These are phyloP conservation scores for Nyctalus aviator DNA, from an alignment of 2,797 vertebrate genomes.

Conservation along the genomic window DNA sequence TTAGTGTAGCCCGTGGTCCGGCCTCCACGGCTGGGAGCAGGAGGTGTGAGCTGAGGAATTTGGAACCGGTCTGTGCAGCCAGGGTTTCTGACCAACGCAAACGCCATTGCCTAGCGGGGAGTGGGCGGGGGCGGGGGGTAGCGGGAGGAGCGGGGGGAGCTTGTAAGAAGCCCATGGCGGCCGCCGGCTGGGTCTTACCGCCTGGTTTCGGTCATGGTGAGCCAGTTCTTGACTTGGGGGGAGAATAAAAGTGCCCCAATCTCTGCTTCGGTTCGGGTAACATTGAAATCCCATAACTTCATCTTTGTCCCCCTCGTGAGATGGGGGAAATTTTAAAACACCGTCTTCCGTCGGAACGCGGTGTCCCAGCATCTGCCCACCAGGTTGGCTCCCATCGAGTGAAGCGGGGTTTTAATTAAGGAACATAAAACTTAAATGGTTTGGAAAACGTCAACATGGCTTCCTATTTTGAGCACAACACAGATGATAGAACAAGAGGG, in stretches of 20 bases:
- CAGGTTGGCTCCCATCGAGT: constrained; percentile 84
- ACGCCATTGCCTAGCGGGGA: neutral
- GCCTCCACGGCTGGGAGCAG: neutral
- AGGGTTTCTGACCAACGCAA: constrained; percentile 59
- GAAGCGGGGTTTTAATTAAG: constrained; percentile 87
- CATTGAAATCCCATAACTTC: constrained; percentile 36
- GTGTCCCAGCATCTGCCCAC: constrained; percentile 56
- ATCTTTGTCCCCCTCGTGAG: neutral
- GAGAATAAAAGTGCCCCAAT: constrained; percentile 45
- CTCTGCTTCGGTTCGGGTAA: constrained; percentile 44
- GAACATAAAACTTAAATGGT: constrained; percentile 88
- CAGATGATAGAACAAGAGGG: constrained; percentile 89
- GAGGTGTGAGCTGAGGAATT: constrained; percentile 42
- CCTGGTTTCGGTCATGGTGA: neutral
- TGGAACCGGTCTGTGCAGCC: constrained; percentile 6
- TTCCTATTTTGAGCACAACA: constrained; percentile 89
- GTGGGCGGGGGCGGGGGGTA: too few relatives aligned
- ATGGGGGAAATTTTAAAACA: neutral
- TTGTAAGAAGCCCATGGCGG: neutral
- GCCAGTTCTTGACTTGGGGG: neutral
- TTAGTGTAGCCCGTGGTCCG: neutral
- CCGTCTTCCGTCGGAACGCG: constrained; percentile 68
- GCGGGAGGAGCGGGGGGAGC: too few relatives aligned
- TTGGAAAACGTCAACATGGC: constrained; percentile 89
- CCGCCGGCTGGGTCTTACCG: neutral